Conservation (phyloP, 1,140 invertebrate genomes). For the Mamestra configurata region DNA sequence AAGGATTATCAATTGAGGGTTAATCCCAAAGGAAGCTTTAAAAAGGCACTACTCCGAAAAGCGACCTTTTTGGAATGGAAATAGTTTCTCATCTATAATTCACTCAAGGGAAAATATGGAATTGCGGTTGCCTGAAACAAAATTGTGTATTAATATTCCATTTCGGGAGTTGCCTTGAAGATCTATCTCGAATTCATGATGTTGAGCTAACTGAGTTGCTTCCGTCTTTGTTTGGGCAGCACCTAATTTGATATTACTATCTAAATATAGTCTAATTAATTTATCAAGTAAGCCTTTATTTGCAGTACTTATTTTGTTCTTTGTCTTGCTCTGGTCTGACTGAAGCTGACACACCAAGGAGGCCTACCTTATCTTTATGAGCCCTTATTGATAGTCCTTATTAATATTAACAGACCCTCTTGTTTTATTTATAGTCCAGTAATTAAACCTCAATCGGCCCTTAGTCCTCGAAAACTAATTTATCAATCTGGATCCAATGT, state of each 20-base stretch:
- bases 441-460: conserved; percentile 2
- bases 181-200: not conserved
- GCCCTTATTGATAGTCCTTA: not conserved
- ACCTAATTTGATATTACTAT: not conserved
- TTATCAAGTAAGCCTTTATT: not conserved
- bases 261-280: not conserved
- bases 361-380: not conserved
- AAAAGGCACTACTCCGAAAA: conserved; percentile 1
- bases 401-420: not conserved
- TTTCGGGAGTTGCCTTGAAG: not conserved
- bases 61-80: not conserved
- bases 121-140: not conserved
- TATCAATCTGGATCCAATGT: conserved; percentile 35
- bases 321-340: not conserved
- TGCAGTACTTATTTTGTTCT: not conserved
- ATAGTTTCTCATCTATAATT: not conserved
- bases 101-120: not conserved
- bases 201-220: too few relatives aligned
- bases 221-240: not conserved
- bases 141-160: conserved; percentile 16
- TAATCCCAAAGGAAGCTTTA: not conserved
- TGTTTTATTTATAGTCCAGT: conserved; percentile 15
- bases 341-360: not conserved
- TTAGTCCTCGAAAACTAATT: conserved; percentile 23
- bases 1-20: conserved; percentile 16